A percentile compares a stretch with the other conserved stretches of the same genome.
Evolutionary conservation across 2,888 invertebrate genomes (phyloP).

Genomic region (Seladonia tumulorum): DNA sequence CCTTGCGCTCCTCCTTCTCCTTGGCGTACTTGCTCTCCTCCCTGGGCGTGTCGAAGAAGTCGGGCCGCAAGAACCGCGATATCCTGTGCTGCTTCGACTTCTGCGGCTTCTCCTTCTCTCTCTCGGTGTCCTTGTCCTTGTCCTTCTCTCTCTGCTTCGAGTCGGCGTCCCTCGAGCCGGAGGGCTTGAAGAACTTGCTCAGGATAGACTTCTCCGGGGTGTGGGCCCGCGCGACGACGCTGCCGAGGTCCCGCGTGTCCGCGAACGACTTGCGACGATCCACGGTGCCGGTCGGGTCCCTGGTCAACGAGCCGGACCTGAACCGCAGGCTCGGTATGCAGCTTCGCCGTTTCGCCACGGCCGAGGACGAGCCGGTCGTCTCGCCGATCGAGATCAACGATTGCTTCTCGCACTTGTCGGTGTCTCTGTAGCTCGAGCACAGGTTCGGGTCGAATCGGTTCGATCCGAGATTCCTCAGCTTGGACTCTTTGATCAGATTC

Average conservation of each 20-base stretch:
- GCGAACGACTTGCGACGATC: slow-evolving; percentile 66
- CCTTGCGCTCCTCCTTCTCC: slow-evolving; percentile 82
- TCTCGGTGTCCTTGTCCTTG: background rate
- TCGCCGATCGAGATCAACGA: slow-evolving; percentile 74
- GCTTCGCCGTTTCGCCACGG: slow-evolving; percentile 75
- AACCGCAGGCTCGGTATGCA: slow-evolving; percentile 79
- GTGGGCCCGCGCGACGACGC: slow-evolving; percentile 12
- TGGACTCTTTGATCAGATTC: slow-evolving; percentile 81
- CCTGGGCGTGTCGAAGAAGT: slow-evolving; percentile 90
- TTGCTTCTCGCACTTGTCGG: slow-evolving; percentile 79
- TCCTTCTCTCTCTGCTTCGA: slow-evolving; percentile 45
- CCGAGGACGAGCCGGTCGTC: slow-evolving; percentile 31
- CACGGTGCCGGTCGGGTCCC: slow-evolving; percentile 67
- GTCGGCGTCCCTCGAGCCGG: slow-evolving; percentile 73
- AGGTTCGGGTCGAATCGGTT: slow-evolving; percentile 75
- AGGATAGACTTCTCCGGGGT: slow-evolving; percentile 86
- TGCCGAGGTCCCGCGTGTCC: slow-evolving; percentile 65
- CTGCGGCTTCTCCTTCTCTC: slow-evolving; percentile 63
- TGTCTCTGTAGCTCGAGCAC: slow-evolving; percentile 75
- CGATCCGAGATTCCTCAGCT: slow-evolving; percentile 76
- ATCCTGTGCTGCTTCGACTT: slow-evolving; percentile 86
- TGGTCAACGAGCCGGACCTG: slow-evolving; percentile 78
- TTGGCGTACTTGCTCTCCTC: slow-evolving; percentile 88
- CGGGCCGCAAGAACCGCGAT: slow-evolving; percentile 91
- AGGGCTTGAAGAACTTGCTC: slow-evolving; percentile 86